Evolutionary conservation across 2,888 invertebrate genomes (phyloP), one percentile per base, ranked within the genome.

Genomic region (Tipula unca): DNA sequence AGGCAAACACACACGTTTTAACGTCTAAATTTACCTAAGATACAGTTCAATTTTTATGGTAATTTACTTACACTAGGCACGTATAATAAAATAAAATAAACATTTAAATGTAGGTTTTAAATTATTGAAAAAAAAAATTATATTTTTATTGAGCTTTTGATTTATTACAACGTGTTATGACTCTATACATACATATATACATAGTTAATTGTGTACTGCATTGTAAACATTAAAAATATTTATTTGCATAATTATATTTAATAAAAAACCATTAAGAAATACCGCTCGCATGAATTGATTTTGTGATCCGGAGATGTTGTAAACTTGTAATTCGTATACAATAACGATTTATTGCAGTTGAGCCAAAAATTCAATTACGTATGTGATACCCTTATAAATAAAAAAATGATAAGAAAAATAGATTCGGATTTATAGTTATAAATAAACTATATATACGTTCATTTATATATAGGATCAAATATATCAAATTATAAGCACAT

Each of bases 101-200:
- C n/a, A n/a, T n/a, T n/a, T n/a, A 69, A 69, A 69, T 25, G 69
- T 69, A 69, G 69, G 69, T 69, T 69, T 69, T 69, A 69, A 69
- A 69, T 25, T 69, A 69, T 69, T 69, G 25, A 25, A 69, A 69
- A 69, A 48, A 17, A 48, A n/a, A n/a, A n/a, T n/a, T n/a, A n/a
- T n/a, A n/a, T n/a, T 48, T 69, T 69, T 69, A 69, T 69, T 69
- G 69, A 10, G 20, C 69, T 25, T 69, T 69, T 69, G 69, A 69
- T 69, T 69, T 69, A 69, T 69, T 69, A 69, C 10, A 25, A 69
- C 69, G 69, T n/a, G 69, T 69, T 69, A 25, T 25, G 69, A 69
- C 25, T 25, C 25, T 69, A 25, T 69, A 69, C 3, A 20, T 0
- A 48, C 17, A 8, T 39, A 39, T 13, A 32, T 32, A 1, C 6